phyloP scores from a whole-genome alignment of 1,140 invertebrate genomes.

The Steinernema khuongi region DNA sequence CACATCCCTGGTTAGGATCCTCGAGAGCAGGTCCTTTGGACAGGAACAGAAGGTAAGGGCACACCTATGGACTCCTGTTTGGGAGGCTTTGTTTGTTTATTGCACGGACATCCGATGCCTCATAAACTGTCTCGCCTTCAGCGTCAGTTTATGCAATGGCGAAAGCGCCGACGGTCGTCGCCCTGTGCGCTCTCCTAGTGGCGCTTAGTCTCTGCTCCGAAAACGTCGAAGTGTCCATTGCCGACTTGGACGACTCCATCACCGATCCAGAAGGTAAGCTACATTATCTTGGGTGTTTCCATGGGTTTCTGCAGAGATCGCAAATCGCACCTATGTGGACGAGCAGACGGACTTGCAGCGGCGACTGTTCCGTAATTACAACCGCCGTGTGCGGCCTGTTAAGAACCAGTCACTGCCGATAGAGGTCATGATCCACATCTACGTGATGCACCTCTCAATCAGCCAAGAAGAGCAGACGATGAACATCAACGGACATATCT shows the following conservation, averaged over 20 bases:
- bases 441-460: conserved; percentile 44
- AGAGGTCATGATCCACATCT: conserved; percentile 32
- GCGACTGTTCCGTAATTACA: conserved; percentile 43
- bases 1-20: no score
- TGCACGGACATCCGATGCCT: background rate
- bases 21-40: no score
- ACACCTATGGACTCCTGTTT: no score
- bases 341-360: conserved; percentile 44
- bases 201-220: background rate
- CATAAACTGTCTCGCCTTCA: background rate
- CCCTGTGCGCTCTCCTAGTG: background rate
- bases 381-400: conserved; percentile 40
- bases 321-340: conserved; percentile 45
- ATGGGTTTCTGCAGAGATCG: conserved; percentile 28
- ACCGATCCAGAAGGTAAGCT: background rate
- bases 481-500: conserved; percentile 51
- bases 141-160: background rate
- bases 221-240: background rate
- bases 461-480: conserved; percentile 50
- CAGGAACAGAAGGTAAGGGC: no score
- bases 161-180: background rate
- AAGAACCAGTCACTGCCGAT: conserved; percentile 28
- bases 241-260: conserved; percentile 1
- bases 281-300: background rate
- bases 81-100: background rate